Evolutionary conservation across 2,113 vertebrate genomes (phyloP).

Genomic region (Eudyptes chrysolophus): DNA sequence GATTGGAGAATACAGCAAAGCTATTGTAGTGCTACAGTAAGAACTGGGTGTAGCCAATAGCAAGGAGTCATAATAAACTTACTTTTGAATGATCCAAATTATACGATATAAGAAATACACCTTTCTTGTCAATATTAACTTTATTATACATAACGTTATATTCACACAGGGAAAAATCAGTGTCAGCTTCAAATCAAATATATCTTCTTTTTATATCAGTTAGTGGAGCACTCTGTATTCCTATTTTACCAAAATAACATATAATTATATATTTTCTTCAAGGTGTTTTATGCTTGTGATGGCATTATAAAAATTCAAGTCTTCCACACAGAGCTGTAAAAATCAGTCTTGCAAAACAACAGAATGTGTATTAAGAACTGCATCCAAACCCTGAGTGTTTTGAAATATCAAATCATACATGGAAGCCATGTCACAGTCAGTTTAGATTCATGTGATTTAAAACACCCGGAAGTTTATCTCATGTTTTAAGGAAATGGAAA

Average conservation of each 20-base stretch:
- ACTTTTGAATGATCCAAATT: neutral
- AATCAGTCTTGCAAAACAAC: neutral
- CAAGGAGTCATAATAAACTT: neutral
- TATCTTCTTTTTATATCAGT: neutral
- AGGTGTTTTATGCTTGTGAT: neutral
- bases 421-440: neutral
- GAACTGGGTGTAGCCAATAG: neutral
- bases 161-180: neutral
- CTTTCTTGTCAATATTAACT: neutral
- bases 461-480: neutral
- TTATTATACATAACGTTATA: neutral
- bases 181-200: neutral
- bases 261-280: neutral
- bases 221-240: neutral
- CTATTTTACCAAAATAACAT: neutral
- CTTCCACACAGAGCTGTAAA: neutral
- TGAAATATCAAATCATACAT: neutral
- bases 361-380: neutral
- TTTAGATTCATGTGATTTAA: neutral
- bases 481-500: neutral
- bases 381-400: neutral
- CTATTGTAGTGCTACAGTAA: neutral
- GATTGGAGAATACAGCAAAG: neutral
- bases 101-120: neutral
- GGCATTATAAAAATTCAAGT: neutral